A percentile compares a stretch with the other conserved stretches of the same genome.
Evolutionary conservation across 2,888 invertebrate genomes (phyloP).

Genomic region (Liopterus haemorrhoidalis): DNA sequence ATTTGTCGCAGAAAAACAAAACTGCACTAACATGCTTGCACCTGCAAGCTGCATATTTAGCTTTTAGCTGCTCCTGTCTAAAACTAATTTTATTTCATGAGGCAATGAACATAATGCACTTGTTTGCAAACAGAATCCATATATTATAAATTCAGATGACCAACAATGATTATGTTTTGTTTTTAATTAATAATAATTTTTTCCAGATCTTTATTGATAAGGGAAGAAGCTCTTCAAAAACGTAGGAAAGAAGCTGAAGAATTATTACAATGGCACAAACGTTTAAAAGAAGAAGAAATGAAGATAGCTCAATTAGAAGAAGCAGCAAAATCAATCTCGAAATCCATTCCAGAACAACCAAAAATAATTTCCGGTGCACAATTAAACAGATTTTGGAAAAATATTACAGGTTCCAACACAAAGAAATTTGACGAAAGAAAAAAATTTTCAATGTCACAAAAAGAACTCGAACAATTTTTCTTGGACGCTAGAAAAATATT

Average conservation of each 20-base stretch:
- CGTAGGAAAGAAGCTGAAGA: constrained; percentile 49
- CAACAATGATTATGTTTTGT: constrained; percentile 20
- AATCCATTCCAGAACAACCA: constrained; percentile 26
- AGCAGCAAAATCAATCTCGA: constrained; percentile 36
- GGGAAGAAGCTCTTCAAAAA: constrained; percentile 47
- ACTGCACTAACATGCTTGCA: no score
- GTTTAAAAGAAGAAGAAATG: constrained; percentile 50
- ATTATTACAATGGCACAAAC: constrained; percentile 51
- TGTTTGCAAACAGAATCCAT: no score
- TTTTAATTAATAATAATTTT: constrained; percentile 14
- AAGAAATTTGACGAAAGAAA: constrained; percentile 43
- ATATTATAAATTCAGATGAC: no score
- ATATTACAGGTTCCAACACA: constrained; percentile 44
- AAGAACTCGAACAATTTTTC: constrained; percentile 44
- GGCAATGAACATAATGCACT: no score
- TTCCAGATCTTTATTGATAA: constrained; percentile 45
- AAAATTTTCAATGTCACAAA: constrained; percentile 44
- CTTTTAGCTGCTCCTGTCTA: no score
- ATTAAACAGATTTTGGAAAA: constrained; percentile 47
- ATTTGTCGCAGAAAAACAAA: no score
- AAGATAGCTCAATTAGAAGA: constrained; percentile 49
- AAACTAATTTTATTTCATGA: no score
- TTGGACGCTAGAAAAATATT: constrained; percentile 42
- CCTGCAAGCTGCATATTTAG: no score
- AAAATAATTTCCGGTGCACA: constrained; percentile 40